These are phyloP conservation scores for Laspeyria flexula DNA, from an alignment of 2,888 invertebrate genomes.

Conservation along the genomic window DNA sequence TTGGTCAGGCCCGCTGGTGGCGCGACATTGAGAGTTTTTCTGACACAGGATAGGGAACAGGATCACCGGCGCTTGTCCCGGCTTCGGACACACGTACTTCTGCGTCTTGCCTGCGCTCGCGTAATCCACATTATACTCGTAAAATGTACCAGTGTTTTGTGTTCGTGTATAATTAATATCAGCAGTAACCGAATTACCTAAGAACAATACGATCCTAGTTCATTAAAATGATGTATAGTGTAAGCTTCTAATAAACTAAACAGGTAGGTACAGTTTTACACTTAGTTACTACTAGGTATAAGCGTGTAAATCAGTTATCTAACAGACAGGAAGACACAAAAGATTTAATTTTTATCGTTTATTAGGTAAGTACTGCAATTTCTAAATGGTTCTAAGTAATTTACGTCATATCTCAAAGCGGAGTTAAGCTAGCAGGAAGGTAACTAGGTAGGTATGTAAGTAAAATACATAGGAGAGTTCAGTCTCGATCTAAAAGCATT, in stretches of 20 bases:
- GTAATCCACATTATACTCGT: conserved; percentile 57
- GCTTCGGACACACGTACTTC: conserved; percentile 77
- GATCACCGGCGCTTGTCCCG: conserved; percentile 64
- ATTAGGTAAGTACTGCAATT: neutral
- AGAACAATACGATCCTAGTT: conserved; percentile 54
- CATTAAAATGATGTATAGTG: conserved; percentile 39
- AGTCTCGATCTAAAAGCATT: too few relatives aligned
- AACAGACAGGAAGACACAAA: neutral
- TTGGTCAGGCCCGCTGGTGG: conserved; percentile 73
- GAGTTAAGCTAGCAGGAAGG: neutral
- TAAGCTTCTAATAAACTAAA: conserved; percentile 1
- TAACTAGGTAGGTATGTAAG: too few relatives aligned
- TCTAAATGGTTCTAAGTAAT: too few relatives aligned
- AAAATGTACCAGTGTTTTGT: conserved; percentile 49
- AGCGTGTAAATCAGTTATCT: conserved; percentile 1
- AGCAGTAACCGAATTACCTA: conserved; percentile 58
- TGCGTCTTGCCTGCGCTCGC: conserved; percentile 72
- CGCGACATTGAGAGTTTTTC: conserved; percentile 77
- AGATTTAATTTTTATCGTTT: neutral
- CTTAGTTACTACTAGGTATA: neutral
- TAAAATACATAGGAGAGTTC: too few relatives aligned
- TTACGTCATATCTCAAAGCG: neutral
- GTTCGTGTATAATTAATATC: conserved; percentile 59
- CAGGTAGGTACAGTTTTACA: neutral
- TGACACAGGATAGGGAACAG: conserved; percentile 80